Evolutionary conservation across 1,140 invertebrate genomes (phyloP).

Genomic region (Apis dorsata): DNA sequence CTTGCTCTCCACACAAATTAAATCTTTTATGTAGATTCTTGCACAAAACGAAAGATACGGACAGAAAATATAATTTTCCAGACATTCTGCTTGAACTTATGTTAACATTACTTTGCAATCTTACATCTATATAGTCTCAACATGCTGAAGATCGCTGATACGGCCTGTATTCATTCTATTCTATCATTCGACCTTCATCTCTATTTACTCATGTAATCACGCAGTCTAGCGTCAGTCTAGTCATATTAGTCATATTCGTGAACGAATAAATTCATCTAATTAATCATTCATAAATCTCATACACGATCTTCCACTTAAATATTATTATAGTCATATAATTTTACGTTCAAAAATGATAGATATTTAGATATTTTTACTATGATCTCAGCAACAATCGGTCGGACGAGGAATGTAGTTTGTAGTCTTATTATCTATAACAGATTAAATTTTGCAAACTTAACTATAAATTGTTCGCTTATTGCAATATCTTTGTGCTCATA

Average conservation of each 20-base stretch:
- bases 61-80: conserved; percentile 33
- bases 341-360: background rate
- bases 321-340: background rate
- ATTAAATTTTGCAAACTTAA: no score
- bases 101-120: conserved; percentile 40
- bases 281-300: background rate
- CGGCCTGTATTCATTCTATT: conserved; percentile 19
- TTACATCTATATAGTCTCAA: conserved; percentile 33
- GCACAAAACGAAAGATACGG: background rate
- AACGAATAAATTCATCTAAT: conserved; percentile 24
- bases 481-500: no score
- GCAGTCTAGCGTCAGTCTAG: conserved; percentile 26
- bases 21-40: background rate
- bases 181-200: conserved; percentile 46
- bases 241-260: background rate
- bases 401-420: no score
- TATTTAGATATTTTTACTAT: no score
- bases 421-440: no score
- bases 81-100: conserved; percentile 19
- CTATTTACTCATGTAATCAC: background rate
- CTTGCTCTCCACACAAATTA: background rate
- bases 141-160: conserved; percentile 37
- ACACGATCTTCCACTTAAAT: background rate
- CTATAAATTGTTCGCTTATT: no score
- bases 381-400: no score